Base-by-base conservation (phyloP, 2,888 invertebrate genomes). In the Aleiodes alternator region DNA sequence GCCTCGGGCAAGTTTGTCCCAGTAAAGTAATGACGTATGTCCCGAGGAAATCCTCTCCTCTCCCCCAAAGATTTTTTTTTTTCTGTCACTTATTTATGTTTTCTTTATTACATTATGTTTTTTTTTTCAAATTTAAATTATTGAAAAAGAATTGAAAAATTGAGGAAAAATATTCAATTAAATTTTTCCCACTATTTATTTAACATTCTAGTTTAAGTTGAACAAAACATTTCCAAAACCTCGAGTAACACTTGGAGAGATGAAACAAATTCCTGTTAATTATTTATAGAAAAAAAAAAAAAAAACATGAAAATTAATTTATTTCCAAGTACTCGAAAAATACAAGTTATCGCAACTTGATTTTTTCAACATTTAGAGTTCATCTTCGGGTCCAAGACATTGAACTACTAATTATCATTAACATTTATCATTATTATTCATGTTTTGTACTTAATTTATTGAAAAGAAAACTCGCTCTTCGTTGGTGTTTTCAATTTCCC, bases 281-380 rank as follows among this genome's bases (percentile, higher is more conserved):
- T 81, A 81, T 81, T 69, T 81, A 81, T 79, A 78, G 50, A 78
- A 43, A 43, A 43, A 23, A 23, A 78, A 43, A 43, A 43, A 23
- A 23, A 43, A 64, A 61, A 31, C 73, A 77, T 73, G 78, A 80
- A 51, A 79, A 78, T 72, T 80, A 81, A 79, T 81, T 79, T 81
- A 80, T 80, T 78, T 50, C 69, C 76, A 77, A 70, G 34, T 3
- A 34, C 34, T 34, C 34, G 34, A 69, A 69, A 69, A 12, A 51
- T 56, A 61, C 55, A 71, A 78, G 16, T 68, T 64, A 64, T 48
- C 12, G 12, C 14, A 48, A 48, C 16, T 23, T 51, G 51, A 51
- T 50, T 59, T 9, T 50, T 23, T 51, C 31, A 23, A 57, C 59
- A 59, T 71, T 71, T 59, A 50, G 59, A 50, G 59, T 71, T 71